Percentiles rank a stretch among this genome's conserved stretches.
Conservation (phyloP, 2,797 vertebrate species). For the Prionace glauca region DNA sequence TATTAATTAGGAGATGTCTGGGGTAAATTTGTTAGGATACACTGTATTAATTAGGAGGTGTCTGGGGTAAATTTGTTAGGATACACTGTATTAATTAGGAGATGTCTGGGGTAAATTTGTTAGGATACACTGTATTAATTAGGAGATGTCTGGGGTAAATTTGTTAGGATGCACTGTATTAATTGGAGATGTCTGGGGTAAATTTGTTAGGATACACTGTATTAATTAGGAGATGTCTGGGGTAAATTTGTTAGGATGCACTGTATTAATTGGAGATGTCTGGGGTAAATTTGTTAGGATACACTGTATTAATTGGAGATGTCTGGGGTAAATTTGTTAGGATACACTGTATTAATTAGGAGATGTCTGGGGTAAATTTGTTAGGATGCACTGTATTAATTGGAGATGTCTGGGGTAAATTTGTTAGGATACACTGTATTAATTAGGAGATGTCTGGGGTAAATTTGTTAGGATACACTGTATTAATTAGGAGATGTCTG, state of each 20-base stretch:
- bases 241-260: background rate
- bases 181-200: no score
- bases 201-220: background rate
- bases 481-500: no score
- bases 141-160: no score
- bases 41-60: background rate
- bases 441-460: no score
- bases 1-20: no score
- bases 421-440: background rate
- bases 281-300: background rate
- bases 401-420: no score
- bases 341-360: background rate
- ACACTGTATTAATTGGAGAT: background rate
- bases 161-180: background rate
- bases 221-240: no score
- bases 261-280: background rate
- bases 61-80: background rate
- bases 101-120: no score
- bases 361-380: no score
- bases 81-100: background rate
- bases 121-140: background rate
- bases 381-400: background rate
- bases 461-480: background rate
- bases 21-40: background rate
- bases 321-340: background rate